Conservation (phyloP, 2,888 invertebrate species). For the Heliothis peltigera region DNA sequence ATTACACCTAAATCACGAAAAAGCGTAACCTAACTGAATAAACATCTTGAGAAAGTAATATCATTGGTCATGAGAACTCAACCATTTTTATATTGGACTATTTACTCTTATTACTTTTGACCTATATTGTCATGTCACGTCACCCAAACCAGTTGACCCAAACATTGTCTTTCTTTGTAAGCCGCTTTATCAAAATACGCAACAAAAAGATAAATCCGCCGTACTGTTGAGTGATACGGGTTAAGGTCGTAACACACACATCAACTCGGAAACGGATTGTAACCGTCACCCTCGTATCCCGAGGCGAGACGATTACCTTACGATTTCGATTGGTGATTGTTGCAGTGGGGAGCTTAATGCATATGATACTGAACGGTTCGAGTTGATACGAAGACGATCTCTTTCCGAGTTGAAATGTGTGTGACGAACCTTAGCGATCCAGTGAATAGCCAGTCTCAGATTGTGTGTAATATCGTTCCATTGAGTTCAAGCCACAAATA, state of each 20-base stretch:
- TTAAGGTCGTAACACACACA: constrained; percentile 3
- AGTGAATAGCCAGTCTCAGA: constrained; percentile 62
- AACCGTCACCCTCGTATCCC: too few species aligned
- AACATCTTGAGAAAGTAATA: background rate
- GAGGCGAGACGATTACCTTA: too few species aligned
- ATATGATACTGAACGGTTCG: too few species aligned
- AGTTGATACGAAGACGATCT: too few species aligned
- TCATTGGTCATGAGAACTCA: background rate
- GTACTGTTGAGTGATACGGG: constrained; percentile 53
- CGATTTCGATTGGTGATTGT: too few species aligned
- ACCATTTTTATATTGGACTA: background rate
- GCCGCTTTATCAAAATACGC: background rate
- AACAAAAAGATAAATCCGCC: constrained; percentile 29
- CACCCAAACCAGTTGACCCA: background rate
- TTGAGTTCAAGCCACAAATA: constrained; percentile 77
- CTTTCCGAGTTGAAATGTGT: too few species aligned
- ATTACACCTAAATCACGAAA: background rate
- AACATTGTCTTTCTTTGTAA: constrained; percentile 1
- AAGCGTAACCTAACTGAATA: background rate
- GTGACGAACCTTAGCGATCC: constrained; percentile 33
- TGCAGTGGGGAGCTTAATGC: too few species aligned
- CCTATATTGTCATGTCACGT: background rate
- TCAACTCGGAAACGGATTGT: too few species aligned
- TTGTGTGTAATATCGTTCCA: constrained; percentile 74
- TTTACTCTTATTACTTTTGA: background rate